Evolutionary conservation across 2,113 vertebrate genomes (phyloP).

Genomic region (Vidua chalybeata): DNA sequence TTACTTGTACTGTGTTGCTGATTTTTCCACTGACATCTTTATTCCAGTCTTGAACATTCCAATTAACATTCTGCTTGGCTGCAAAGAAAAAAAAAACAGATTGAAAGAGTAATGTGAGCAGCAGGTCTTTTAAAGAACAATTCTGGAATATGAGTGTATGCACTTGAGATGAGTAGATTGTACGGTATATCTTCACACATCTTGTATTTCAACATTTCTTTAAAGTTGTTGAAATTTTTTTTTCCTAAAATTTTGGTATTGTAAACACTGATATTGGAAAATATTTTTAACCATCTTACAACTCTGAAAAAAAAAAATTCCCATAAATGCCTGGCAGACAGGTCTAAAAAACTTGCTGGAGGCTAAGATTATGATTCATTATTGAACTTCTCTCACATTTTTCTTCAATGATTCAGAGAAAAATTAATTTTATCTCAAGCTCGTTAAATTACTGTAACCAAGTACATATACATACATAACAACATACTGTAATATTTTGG

Average conservation of each 20-base stretch:
- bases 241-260: background rate
- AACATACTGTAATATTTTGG: background rate
- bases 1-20: background rate
- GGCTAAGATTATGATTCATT: background rate
- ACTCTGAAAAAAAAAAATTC: background rate
- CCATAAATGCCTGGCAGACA: background rate
- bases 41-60: background rate
- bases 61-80: background rate
- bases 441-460: background rate
- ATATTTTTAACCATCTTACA: background rate
- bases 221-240: background rate
- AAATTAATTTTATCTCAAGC: background rate
- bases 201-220: background rate
- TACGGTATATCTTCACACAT: background rate
- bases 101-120: background rate
- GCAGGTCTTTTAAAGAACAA: background rate
- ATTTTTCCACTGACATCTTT: background rate
- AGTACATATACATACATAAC: background rate
- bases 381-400: background rate
- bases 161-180: background rate
- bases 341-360: background rate
- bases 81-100: background rate
- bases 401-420: background rate
- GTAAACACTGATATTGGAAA: background rate
- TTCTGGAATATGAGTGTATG: background rate